These are phyloP conservation scores for Chiridota heheva DNA, from an alignment of 35 echinoderm and acorn worm genomes.

Conservation along the genomic window DNA sequence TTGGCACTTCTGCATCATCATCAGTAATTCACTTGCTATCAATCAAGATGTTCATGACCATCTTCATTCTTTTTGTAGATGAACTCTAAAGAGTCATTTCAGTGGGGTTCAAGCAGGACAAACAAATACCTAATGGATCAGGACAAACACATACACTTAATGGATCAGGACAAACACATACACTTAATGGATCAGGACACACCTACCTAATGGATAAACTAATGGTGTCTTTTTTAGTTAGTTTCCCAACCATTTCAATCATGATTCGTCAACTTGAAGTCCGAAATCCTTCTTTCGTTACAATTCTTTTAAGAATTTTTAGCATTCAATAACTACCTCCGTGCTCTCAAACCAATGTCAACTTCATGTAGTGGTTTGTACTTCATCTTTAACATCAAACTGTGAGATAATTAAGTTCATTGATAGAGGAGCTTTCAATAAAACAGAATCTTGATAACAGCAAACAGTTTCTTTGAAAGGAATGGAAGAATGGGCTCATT, in stretches of 20 bases:
- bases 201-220: constrained; percentile 19
- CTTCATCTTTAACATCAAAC: constrained; percentile 19
- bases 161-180: too few relatives aligned
- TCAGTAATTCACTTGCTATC: not conserved
- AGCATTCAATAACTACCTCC: not conserved
- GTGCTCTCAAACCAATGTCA: constrained; percentile 8
- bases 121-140: too few relatives aligned
- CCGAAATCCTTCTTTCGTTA: constrained; percentile 5
- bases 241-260: constrained; percentile 28
- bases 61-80: too few relatives aligned
- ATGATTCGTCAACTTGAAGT: constrained; percentile 16
- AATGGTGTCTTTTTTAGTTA: constrained; percentile 22
- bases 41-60: not conserved
- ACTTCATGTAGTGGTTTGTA: constrained; percentile 25
- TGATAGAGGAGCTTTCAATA: not conserved
- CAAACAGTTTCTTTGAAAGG: not conserved
- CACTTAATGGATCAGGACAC: too few relatives aligned
- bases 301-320: not conserved
- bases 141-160: too few relatives aligned
- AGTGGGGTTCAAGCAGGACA: too few relatives aligned
- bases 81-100: too few relatives aligned
- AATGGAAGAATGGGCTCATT: too few relatives aligned
- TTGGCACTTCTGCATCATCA: not conserved
- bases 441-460: constrained; percentile 8
- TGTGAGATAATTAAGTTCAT: constrained; percentile 24